Conservation (phyloP, 1,140 invertebrate species). For the Cyclina sinensis region DNA sequence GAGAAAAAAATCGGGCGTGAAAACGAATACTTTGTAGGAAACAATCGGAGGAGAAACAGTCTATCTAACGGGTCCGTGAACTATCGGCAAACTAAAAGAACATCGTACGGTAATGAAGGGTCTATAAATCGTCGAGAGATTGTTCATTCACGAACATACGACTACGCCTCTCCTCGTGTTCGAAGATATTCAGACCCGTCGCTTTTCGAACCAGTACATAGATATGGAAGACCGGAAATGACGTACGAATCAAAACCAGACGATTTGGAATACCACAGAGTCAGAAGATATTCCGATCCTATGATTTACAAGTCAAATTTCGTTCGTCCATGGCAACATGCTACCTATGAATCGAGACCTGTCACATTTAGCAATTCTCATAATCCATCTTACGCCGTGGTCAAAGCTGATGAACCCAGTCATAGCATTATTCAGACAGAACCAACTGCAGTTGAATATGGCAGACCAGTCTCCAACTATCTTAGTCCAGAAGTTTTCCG, state of each 20-base stretch:
- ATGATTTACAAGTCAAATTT: background rate
- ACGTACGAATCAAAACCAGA: background rate
- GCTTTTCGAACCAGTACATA: background rate
- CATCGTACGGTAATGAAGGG: background rate
- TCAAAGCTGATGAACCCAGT: background rate
- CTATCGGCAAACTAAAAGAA: background rate
- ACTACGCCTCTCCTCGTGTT: background rate
- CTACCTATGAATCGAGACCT: background rate
- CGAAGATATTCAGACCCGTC: background rate
- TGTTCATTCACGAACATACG: background rate
- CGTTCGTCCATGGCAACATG: background rate
- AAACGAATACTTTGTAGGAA: too few relatives aligned
- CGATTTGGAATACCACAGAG: background rate
- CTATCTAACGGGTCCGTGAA: too few relatives aligned
- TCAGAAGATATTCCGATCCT: constrained; percentile 17
- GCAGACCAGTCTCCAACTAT: background rate
- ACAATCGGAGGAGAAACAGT: too few relatives aligned
- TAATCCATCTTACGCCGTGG: background rate
- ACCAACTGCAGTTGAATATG: background rate
- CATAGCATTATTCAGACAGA: background rate
- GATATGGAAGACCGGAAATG: background rate
- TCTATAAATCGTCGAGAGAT: background rate
- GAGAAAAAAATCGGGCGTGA: too few relatives aligned
- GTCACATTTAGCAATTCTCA: background rate
- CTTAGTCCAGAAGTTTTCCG: background rate